A percentile compares a stretch with the other conserved stretches of the same genome.
Conservation (phyloP, 2,888 invertebrate species). For the Melanchra persicariae region DNA sequence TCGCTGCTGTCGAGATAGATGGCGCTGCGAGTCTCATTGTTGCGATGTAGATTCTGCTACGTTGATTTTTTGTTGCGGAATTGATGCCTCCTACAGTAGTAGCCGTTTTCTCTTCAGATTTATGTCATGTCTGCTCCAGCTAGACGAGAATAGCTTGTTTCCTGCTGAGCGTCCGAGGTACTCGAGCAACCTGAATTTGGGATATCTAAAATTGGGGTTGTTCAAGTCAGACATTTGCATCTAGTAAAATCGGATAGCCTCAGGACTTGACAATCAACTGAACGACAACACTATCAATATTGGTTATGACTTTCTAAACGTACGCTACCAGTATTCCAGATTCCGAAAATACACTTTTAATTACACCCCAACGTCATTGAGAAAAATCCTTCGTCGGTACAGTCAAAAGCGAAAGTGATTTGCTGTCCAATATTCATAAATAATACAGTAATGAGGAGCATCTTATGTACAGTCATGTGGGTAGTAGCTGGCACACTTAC, state of each 20-base stretch:
- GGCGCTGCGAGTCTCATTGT: no score
- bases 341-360: not conserved
- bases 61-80: no score
- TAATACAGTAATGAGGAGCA: conserved; percentile 51
- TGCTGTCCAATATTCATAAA: conserved; percentile 42
- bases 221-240: not conserved
- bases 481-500: conserved; percentile 60
- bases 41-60: no score
- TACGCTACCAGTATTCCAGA: not conserved
- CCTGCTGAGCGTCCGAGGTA: not conserved
- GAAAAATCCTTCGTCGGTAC: conserved; percentile 10
- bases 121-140: no score
- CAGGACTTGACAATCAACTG: not conserved
- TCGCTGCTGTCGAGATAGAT: no score
- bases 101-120: not conserved
- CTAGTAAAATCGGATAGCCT: not conserved
- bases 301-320: not conserved
- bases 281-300: no score
- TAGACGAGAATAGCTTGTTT: not conserved
- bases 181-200: not conserved
- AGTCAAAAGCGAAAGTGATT: conserved; percentile 53
- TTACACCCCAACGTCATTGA: not conserved
- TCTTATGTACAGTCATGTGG: conserved; percentile 52
- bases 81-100: no score
- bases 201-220: no score